Base-by-base conservation (phyloP, 2,888 invertebrate species). In the Cheilosia scutellata region DNA sequence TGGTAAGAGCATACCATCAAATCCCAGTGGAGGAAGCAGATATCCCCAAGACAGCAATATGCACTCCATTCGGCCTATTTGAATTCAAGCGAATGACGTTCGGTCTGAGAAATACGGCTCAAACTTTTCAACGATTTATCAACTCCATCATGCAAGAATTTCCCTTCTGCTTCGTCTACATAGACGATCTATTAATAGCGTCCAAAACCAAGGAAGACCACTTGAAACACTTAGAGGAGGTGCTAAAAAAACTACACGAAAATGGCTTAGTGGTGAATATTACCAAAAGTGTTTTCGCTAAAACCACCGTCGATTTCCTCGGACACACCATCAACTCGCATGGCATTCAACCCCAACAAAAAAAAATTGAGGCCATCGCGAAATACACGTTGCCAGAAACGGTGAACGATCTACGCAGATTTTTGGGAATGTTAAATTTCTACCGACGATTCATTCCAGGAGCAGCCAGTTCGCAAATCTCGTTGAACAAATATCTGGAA, bases 141-240 rank as follows among this genome's bases (percentile, higher is more conserved):
- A 63, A 87, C 44, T 47, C 78, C 40, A 68, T 87, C 2, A 37
- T 86, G 5, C 70, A 68, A 1, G 79, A 87, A 7, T 51, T 84
- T 49, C 33, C 31, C 0, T 86, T 86, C 49, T 82, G 74, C 13
- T 89, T 86, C 44, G 68, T 82, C 5, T 90, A 90, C 65, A 27
- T 90, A 0, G 90, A 90, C 57, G 90, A 90, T 55, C 88, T 90
- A 11, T 63, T 89, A 6, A 79, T 90, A 2, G 88, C 89, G 4
- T 89, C 90, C 1, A 44, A 44, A 20, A 57, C 87, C 9, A 57
- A 68, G 11, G 70, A 88, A 6, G 71, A 89, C n/a, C 89, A 89
- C 55, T 44, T 53, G 33, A 11, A 65, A 27, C 89, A 89, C 42
- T 16, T 90, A 0, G 16, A 77, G 29, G 9, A 6, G 6, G 76